Percentiles rank a stretch among this genome's conserved stretches.
phyloP scores from a whole-genome alignment of 1,140 invertebrate species.

The Megathymus violae region DNA sequence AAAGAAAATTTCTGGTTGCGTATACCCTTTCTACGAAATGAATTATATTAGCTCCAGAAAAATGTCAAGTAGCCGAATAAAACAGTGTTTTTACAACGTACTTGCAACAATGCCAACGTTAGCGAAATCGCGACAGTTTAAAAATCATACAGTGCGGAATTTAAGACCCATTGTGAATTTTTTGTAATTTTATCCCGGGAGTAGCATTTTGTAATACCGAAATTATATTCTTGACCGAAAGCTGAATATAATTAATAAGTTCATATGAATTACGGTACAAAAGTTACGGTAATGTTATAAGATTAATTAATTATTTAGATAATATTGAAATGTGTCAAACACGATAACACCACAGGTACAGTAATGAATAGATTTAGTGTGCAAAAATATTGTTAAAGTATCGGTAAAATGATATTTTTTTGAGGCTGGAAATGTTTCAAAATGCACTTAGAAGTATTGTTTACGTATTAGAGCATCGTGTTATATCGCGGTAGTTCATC shows the following conservation, averaged over 20 bases:
- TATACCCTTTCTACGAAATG: not conserved
- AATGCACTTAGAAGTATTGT: too few relatives aligned
- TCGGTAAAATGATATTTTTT: too few relatives aligned
- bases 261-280: not conserved
- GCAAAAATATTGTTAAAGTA: too few relatives aligned
- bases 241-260: not conserved
- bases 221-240: not conserved
- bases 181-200: not conserved
- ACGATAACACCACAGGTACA: too few relatives aligned
- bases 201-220: not conserved
- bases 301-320: too few relatives aligned
- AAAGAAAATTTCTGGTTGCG: too few relatives aligned
- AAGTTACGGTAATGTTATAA: too few relatives aligned
- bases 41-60: not conserved
- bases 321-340: too few relatives aligned
- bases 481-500: constrained; percentile 5
- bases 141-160: constrained; percentile 2
- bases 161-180: constrained; percentile 9
- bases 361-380: too few relatives aligned
- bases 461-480: too few relatives aligned
- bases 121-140: not conserved
- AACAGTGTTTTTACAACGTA: constrained; percentile 27
- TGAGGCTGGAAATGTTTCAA: too few relatives aligned
- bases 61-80: constrained; percentile 1
- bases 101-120: not conserved